Evolutionary conservation across 2,797 vertebrate genomes (phyloP), one percentile per base, ranked within the genome.

Genomic region (Etheostoma perlongum): DNA sequence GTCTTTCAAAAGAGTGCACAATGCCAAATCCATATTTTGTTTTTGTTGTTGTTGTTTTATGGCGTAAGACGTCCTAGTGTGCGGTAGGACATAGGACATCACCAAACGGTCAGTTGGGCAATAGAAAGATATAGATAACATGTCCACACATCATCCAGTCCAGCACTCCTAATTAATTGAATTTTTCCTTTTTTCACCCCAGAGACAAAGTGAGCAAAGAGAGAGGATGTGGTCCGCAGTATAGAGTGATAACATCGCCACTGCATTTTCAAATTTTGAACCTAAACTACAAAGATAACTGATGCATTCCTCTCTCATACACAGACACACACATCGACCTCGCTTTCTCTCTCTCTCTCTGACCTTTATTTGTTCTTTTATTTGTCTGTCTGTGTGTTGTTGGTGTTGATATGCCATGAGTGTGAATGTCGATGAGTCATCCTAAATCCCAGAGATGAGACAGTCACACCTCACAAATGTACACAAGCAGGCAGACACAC

Each of bases 391-490:
- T 74, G 83, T 21, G 60, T 47, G 25, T 30, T 30, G n/a, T 67
- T 48, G 55, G 47, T 72, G 65, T 81, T 72, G 40, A 42, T 61
- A 49, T 83, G 86, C 76, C 82, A 74, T 86, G 87, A 86, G 81
- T 84, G 88, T 86, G 87, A 90, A 88, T 83, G 84, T 76, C 36
- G 86, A 92, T 93, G 92, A 93, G 88, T 93, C 93, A 93, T 91
- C 86, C 79, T 72, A 78, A 87, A 86, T 87, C 89, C 82, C 68
- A 64, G 79, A 89, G 87, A 91, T 62, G 27, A 85, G 75, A 77
- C 83, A 65, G 80, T 65, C 65, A 67, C 74, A 79, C 61, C 84
- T 40, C 36, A 40, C 36, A 9, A 11, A 40, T 2, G 33, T 36
- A 9, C 36, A 11, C 36, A 40, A 1, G 10, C 36, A 40, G 36